Base-by-base conservation (phyloP, 2,113 vertebrate genomes). In the Polypterus senegalus region DNA sequence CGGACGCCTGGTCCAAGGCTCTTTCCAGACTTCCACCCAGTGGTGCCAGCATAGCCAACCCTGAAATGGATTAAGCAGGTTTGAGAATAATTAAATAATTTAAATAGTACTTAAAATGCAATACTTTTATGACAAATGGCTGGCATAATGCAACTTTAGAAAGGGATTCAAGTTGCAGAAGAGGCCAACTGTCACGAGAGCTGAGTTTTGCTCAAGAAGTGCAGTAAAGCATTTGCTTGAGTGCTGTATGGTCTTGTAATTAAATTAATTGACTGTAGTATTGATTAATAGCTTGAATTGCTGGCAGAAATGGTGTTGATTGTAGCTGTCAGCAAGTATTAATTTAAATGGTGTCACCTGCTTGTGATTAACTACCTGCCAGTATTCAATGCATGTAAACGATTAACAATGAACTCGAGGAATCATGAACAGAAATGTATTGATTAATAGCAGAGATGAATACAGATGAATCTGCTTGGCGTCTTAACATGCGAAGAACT, bases 241-340 rank as follows among this genome's bases (percentile, higher is more conserved):
- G 49, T 5, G 6, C n/a, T 27, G 46, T 62, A 59, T 63, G 64
- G 55, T 52, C 46, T 52, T 51, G 10, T 66, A 66, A 69, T 66
- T 61, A 71, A 69, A 69, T 66, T 65, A 49, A 61, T 69, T 60
- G 54, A 57, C 64, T 64, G 58, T 63, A 60, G 49, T 57, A 57
- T 63, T 66, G 70, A 69, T 69, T 67, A 66, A 69, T 66, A 61
- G 65, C 60, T 59, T 44, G 59, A 48, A 44, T 11, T 62, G 62
- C 58, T 58, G 43, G 61, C 44, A 63, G 57, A 48, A 61, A 54
- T 57, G 45, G 62, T 11, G 59, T 58, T 71, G 61, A 65, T 64
- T 69, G 47, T 66, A n/a, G 49, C 57, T 67, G 65, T 66, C 59
- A 49, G 58, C 51, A 53, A 62, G 54, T 57, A 63, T 71, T 71